A percentile compares a stretch with the other conserved stretches of the same genome.
Conservation (phyloP, 2,797 vertebrate genomes). For the Dermochelys coriacea region DNA sequence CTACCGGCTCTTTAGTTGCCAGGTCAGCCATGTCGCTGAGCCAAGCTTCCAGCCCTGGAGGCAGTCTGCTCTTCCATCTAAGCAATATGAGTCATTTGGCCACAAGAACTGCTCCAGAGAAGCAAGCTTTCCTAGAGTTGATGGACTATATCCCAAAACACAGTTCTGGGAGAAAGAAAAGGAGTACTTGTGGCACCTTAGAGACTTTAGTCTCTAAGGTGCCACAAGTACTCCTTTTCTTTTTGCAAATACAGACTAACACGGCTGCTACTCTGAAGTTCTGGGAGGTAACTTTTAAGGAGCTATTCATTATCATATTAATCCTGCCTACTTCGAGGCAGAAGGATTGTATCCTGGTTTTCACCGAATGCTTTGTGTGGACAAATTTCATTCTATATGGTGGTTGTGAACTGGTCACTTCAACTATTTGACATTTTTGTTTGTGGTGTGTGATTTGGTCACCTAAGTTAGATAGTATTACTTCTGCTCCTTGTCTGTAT, state of each 20-base stretch:
- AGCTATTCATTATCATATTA: neutral
- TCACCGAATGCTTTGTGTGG: conserved; percentile 19
- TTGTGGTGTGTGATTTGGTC: conserved; percentile 55
- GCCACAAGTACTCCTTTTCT: too few species aligned
- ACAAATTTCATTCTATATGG: conserved; percentile 24
- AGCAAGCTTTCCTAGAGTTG: neutral
- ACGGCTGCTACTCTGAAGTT: too few species aligned
- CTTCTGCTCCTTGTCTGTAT: conserved; percentile 65
- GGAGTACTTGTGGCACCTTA: too few species aligned
- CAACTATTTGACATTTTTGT: conserved; percentile 58
- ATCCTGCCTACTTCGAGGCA: neutral
- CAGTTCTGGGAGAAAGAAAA: neutral
- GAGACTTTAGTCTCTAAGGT: too few species aligned
- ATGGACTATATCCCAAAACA: neutral
- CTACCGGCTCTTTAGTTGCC: neutral
- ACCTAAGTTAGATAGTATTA: conserved; percentile 56
- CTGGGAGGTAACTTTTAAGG: neutral
- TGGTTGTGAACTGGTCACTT: neutral
- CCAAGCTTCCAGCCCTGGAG: too few species aligned
- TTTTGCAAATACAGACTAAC: too few species aligned
- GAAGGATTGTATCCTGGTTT: neutral
- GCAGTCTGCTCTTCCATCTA: neutral
- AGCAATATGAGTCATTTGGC: neutral
- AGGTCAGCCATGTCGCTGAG: neutral
- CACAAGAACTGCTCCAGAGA: neutral